Percentiles rank a stretch among this genome's conserved stretches.
These are phyloP conservation scores for Drosophila paramelanica DNA, from an alignment of 2,888 invertebrate species.

Conservation along the genomic window DNA sequence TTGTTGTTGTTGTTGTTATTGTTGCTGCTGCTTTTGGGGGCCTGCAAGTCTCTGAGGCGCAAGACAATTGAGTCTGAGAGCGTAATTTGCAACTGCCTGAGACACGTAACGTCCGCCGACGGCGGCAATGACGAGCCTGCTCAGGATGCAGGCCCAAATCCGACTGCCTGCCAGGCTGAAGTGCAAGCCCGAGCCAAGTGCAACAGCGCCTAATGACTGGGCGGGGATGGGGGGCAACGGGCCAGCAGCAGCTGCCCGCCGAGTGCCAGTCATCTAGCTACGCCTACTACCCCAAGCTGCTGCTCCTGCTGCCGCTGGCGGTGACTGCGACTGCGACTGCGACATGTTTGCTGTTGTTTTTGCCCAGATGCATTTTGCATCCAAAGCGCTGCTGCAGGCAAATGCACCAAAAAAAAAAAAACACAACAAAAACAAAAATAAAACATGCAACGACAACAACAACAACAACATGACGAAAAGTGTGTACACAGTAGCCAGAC, in stretches of 20 bases:
- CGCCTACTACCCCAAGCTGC: conserved; percentile 52
- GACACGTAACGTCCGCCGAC: conserved; percentile 61
- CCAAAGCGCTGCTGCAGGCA: conserved; percentile 67
- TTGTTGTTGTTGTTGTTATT: conserved; percentile 51
- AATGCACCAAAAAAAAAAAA: conserved; percentile 71
- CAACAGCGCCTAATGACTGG: conserved; percentile 69
- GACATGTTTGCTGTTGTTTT: conserved; percentile 72
- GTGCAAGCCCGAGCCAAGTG: conserved; percentile 66
- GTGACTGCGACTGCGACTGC: conserved; percentile 53
- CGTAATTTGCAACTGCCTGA: conserved; percentile 83
- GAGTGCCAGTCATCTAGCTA: conserved; percentile 50
- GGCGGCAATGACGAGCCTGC: conserved; percentile 52
- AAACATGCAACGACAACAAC: conserved; percentile 56
- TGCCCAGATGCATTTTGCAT: conserved; percentile 74
- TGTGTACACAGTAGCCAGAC: conserved; percentile 59
- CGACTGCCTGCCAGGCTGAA: conserved; percentile 39
- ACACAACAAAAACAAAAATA: conserved; percentile 28
- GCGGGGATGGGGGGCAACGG: conserved; percentile 4
- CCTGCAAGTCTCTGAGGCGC: conserved; percentile 69
- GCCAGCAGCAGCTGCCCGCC: conserved; percentile 20
- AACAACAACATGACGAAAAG: conserved; percentile 64
- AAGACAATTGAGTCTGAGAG: conserved; percentile 83
- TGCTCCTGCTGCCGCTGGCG: conserved; percentile 23
- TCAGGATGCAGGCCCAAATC: conserved; percentile 73
- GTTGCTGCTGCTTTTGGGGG: conserved; percentile 51